Evolutionary conservation across 2,888 invertebrate genomes (phyloP).

Genomic region (Drosophila flavopinicola): DNA sequence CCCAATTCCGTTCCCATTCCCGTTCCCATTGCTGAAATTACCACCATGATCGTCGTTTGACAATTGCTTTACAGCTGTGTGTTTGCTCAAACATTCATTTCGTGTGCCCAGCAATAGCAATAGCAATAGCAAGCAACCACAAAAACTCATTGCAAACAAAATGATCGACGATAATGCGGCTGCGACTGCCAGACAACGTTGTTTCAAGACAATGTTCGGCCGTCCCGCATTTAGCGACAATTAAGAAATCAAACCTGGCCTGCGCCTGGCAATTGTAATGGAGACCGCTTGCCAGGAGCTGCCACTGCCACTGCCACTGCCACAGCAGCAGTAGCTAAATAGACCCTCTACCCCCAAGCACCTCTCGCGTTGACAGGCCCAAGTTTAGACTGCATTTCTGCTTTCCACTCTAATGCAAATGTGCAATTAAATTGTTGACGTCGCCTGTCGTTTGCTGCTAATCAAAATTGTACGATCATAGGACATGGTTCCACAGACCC

Average conservation of each 20-base stretch:
- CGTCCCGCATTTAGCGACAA: constrained; percentile 80
- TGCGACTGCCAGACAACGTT: constrained; percentile 28
- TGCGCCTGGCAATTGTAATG: constrained; percentile 65
- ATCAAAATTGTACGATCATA: constrained; percentile 78
- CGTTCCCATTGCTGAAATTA: constrained; percentile 60
- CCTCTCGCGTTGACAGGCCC: constrained; percentile 52
- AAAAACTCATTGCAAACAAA: constrained; percentile 74
- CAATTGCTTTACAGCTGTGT: constrained; percentile 61
- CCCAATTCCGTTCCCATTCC: constrained; percentile 2
- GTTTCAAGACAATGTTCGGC: constrained; percentile 53
- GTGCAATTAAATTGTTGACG: constrained; percentile 79
- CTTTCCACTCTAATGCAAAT: constrained; percentile 78
- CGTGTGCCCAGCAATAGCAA: constrained; percentile 61
- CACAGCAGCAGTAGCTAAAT: constrained; percentile 17
- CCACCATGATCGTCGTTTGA: constrained; percentile 69
- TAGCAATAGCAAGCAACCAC: constrained; percentile 37
- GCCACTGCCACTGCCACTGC: constrained; percentile 26
- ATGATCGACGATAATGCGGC: constrained; percentile 75
- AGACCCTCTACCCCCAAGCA: neutral
- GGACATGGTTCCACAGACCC: constrained; percentile 47
- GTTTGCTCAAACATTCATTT: constrained; percentile 64
- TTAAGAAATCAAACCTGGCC: constrained; percentile 79
- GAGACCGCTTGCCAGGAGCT: constrained; percentile 58
- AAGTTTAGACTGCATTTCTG: constrained; percentile 37
- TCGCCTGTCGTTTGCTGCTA: constrained; percentile 68